Evolutionary conservation across 2,797 vertebrate species (phyloP).

Genomic region (Pristis pectinata): DNA sequence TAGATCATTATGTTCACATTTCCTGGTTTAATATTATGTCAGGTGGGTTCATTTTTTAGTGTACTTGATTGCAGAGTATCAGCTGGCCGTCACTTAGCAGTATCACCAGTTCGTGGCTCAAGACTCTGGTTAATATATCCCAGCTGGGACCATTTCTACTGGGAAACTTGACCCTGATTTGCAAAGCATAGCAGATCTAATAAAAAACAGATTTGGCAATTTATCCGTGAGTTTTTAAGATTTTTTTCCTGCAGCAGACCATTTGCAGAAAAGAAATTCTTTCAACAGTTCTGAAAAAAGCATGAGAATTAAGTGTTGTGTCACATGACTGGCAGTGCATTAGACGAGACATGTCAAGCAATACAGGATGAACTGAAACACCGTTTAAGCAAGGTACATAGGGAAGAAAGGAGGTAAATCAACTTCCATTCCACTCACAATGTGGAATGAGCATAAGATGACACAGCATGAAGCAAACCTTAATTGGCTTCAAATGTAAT

Average conservation of each 20-base stretch:
- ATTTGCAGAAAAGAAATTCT: background rate
- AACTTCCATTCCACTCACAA: background rate
- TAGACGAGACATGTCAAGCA: background rate
- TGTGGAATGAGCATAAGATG: background rate
- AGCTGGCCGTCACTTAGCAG: slow-evolving; percentile 6
- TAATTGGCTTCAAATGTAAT: background rate
- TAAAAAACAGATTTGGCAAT: slow-evolving; percentile 21
- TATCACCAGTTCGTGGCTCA: background rate
- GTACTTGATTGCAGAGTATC: background rate
- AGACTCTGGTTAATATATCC: background rate
- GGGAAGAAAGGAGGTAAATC: background rate
- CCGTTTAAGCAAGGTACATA: background rate
- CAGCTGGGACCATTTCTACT: background rate
- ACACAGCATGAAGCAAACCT: background rate
- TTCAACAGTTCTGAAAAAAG: background rate
- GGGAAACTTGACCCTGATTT: slow-evolving; percentile 23
- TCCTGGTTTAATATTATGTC: background rate
- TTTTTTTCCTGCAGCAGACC: background rate
- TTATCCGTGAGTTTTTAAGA: background rate
- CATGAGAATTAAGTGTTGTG: background rate
- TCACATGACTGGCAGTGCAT: background rate
- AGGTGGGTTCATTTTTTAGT: background rate
- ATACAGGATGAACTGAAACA: background rate
- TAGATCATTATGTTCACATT: background rate
- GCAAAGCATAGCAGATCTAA: background rate